These are phyloP conservation scores for Patella depressa DNA, from an alignment of 2,888 invertebrate species.

Conservation along the genomic window DNA sequence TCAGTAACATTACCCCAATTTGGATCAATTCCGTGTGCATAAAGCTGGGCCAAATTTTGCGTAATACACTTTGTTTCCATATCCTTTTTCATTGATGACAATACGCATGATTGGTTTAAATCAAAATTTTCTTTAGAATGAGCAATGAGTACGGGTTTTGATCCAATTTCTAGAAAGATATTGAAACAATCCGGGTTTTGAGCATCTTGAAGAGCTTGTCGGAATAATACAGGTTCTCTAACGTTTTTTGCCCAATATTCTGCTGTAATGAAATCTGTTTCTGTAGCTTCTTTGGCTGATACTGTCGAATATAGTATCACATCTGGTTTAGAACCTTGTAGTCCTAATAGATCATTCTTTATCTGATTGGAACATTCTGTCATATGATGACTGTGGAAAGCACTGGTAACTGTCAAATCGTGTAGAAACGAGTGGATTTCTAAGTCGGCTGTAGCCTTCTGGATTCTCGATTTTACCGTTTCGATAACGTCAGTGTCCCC, in stretches of 20 bases:
- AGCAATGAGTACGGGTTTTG: constrained; percentile 47
- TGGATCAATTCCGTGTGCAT: constrained; percentile 33
- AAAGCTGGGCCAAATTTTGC: constrained; percentile 29
- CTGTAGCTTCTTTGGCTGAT: constrained; percentile 34
- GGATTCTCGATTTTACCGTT: constrained; percentile 30
- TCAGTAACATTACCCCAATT: constrained; percentile 34
- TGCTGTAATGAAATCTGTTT: constrained; percentile 35
- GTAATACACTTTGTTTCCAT: constrained; percentile 31
- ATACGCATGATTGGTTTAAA: constrained; percentile 21
- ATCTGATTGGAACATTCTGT: constrained; percentile 18
- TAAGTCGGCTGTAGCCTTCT: constrained; percentile 13
- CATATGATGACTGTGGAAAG: constrained; percentile 54
- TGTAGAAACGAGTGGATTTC: constrained; percentile 24
- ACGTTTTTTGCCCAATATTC: constrained; percentile 56
- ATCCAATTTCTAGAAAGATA: constrained; percentile 57
- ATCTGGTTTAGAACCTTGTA: constrained; percentile 26
- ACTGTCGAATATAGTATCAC: constrained; percentile 51
- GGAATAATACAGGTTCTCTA: constrained; percentile 47
- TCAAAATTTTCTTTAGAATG: constrained; percentile 40
- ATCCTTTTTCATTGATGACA: constrained; percentile 36
- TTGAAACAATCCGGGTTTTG: constrained; percentile 25
- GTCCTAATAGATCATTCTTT: constrained; percentile 35
- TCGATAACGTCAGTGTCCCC: constrained; percentile 39
- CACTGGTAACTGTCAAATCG: constrained; percentile 48
- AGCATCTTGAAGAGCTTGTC: constrained; percentile 37